A percentile compares a stretch with the other conserved stretches of the same genome.
phyloP scores from a whole-genome alignment of 2,888 invertebrate genomes.

The Acanthosepion pharaonis region DNA sequence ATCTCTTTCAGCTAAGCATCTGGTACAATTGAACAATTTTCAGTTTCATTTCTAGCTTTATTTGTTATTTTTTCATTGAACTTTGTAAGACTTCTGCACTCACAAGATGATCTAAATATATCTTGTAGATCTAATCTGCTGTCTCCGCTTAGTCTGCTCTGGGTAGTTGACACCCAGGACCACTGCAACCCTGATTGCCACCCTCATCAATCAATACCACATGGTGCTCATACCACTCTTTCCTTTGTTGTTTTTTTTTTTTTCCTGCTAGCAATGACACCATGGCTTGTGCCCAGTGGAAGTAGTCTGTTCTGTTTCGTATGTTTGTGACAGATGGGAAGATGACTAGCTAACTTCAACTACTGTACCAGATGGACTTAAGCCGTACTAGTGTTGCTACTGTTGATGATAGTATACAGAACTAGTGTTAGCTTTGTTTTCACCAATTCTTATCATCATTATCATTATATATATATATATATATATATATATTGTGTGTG shows the following conservation, averaged over 20 bases:
- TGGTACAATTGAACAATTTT: no score
- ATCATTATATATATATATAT: background rate
- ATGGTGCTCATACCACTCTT: background rate
- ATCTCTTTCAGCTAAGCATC: no score
- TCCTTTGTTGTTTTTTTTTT: background rate
- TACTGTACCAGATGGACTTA: background rate
- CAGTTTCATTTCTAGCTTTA: no score
- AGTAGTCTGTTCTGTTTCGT: background rate
- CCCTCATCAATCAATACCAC: background rate
- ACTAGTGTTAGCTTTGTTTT: background rate
- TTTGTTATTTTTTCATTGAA: no score
- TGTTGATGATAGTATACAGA: background rate
- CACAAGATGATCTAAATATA: background rate
- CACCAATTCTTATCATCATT: background rate
- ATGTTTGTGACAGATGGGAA: constrained; percentile 37
- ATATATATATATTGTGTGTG: background rate
- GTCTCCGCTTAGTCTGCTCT: background rate
- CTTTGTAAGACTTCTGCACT: background rate
- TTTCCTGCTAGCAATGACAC: background rate
- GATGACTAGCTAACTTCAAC: background rate
- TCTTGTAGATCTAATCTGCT: background rate
- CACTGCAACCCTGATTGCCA: background rate
- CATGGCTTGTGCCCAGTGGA: background rate
- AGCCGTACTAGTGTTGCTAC: background rate
- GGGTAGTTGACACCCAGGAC: background rate